Evolutionary conservation across 1,140 invertebrate genomes (phyloP), one percentile per base, ranked within the genome.

Genomic region (Heliconius hewitsoni): DNA sequence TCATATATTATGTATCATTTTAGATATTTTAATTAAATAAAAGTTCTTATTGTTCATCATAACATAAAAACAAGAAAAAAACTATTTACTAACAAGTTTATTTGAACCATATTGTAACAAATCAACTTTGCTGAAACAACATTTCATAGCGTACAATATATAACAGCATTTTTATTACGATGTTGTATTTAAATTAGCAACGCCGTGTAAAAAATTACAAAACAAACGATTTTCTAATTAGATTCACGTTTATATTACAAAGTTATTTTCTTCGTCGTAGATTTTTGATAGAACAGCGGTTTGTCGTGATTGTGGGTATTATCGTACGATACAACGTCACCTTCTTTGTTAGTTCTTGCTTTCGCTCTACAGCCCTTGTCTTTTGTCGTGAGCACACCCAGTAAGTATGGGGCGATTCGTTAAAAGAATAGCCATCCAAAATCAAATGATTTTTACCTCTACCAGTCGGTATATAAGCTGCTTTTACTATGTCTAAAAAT

Each of bases 321-420:
- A 34, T 85, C 46, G 73, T 85, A 85, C 18, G 50, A 71, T 42
- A 87, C 84, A 13, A 93, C 87, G 60, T 90, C 87, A 3, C 91
- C 88, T 0, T 85, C 88, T 1, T 85, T 85, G 81, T 92, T 90
- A 23, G 91, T 93, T 30, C 89, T 84, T 11, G 89, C 91, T 23
- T 79, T 87, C 13, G 90, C 91, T 30, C 27, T 72, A 71, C 92
- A 93, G 0, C 74, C 73, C 8, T 37, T 19, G 3, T 18, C 50
- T 89, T 92, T 37, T 81, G 79, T 16, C 87, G 83, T 8, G 89
- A 92, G 74, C 91, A 93, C 6, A 74, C 55, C 91, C 91, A 93
- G 76, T 88, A 88, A 0, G 81, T 88, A 9, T 89, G 42, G 13
- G 42, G 4, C 42, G 42, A 46, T 16, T 46, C 42, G 42, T 46